Evolutionary conservation across 2,113 vertebrate species (phyloP), one percentile per base, ranked within the genome.

Genomic region (Barbus barbus): DNA sequence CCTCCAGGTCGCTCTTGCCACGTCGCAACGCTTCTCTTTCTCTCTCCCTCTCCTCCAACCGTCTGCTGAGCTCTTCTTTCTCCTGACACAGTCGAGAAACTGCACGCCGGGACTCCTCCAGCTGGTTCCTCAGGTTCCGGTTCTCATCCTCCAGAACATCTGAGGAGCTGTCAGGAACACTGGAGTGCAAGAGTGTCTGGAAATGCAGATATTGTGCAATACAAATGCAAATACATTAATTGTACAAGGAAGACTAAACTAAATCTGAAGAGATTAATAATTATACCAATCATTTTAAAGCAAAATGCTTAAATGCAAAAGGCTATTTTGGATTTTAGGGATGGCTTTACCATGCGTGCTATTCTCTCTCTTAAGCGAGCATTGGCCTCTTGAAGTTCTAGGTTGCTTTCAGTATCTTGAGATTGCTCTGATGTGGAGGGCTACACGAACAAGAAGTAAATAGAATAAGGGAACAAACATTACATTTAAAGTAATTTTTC

Each of bases 1-100:
- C 97, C 89, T 99, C 97, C 90, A 99, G 92, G 82, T 95, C 93
- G 0, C 13, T 91, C 91, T 97, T 98, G 85, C 94, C 90, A 0
- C 93, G 89, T 65, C 91, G 93, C 33, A 98, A 92, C 0, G 76
- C 90, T 82, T 98, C 97, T 72, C 95, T 95, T 92, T 99, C 97
- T 88, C 90, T 91, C 69, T 94, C 93, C 93, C 96, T 93, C 9
- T 98, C 97, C 87, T 97, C 96, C 46, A 94, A 89, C 3, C 96
- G 93, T 0, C 60, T 85, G 48, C 22, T 91, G 83, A 98, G 90
- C 3, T 95, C 96, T 18, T 95, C 96, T 26, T 94, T 94, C 91
- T 98, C 97, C 89, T 96, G 95, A 0, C 84, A 78, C 71, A 97
- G 88, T 14, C 95, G 92, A 1, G 78, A 71, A 71, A 91, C 86